phyloP scores from a whole-genome alignment of 2,797 vertebrate genomes.

The Otus scops region DNA sequence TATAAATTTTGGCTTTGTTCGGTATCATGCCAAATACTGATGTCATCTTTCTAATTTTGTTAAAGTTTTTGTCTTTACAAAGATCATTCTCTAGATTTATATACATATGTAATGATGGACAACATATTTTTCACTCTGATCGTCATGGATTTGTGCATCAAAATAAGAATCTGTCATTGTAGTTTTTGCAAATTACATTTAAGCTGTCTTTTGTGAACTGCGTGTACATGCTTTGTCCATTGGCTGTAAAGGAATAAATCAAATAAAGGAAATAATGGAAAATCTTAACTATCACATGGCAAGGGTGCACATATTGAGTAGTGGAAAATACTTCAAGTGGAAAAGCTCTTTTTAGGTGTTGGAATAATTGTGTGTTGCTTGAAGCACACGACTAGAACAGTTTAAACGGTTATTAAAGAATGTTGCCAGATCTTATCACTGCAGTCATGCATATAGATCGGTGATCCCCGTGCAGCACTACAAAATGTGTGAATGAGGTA shows the following conservation, averaged over 20 bases:
- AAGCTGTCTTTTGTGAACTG: background rate
- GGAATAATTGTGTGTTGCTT: conserved; percentile 82
- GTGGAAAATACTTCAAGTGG: conserved; percentile 83
- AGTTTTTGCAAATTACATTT: background rate
- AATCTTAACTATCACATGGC: conserved; percentile 64
- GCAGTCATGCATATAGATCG: conserved; percentile 75
- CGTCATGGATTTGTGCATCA: background rate
- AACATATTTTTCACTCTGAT: background rate
- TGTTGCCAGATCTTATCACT: conserved; percentile 81
- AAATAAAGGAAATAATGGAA: conserved; percentile 77
- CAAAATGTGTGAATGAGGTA: conserved; percentile 35
- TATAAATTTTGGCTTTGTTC: background rate
- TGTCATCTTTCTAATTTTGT: background rate
- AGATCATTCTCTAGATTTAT: background rate
- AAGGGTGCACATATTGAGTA: conserved; percentile 76
- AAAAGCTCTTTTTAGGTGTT: conserved; percentile 77
- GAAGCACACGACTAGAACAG: conserved; percentile 73
- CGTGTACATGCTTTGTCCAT: background rate
- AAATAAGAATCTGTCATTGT: background rate
- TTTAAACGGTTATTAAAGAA: conserved; percentile 79
- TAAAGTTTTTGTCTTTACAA: background rate
- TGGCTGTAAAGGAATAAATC: background rate
- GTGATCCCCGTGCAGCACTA: conserved; percentile 66
- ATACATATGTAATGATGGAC: background rate
- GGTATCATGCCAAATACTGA: background rate